Conservation (phyloP, 1,140 invertebrate species). For the Apolygus lucorum region DNA sequence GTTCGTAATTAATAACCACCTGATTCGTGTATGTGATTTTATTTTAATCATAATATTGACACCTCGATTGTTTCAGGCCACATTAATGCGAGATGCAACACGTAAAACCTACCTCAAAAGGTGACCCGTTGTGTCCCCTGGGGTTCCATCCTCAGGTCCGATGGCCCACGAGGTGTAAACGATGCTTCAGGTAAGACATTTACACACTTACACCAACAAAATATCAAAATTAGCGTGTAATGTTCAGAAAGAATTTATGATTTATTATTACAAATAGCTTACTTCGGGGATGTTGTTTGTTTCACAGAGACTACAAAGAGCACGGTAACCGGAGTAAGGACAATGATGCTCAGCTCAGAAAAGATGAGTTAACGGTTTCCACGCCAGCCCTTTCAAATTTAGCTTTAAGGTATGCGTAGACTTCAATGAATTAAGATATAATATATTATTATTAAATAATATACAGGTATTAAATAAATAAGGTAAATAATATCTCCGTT, state of each 20-base stretch:
- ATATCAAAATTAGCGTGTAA: no score
- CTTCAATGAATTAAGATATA: no score
- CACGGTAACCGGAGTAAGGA: slow-evolving; percentile 62
- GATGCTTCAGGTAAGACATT: slow-evolving; percentile 71
- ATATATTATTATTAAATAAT: no score
- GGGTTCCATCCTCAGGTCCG: slow-evolving; percentile 90
- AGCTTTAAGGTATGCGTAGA: neutral
- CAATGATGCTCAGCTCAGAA: slow-evolving; percentile 40
- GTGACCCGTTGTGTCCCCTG: slow-evolving; percentile 77
- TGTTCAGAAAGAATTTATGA: no score
- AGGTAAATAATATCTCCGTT: neutral
- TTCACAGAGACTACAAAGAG: slow-evolving; percentile 73
- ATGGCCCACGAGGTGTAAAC: slow-evolving; percentile 85
- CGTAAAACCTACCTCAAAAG: slow-evolving; percentile 64
- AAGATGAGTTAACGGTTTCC: slow-evolving; percentile 62
- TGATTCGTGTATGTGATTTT: no score
- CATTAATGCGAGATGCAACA: slow-evolving; percentile 55
- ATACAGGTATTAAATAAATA: no score
- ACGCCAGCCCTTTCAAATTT: slow-evolving; percentile 55
- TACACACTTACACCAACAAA: no score
- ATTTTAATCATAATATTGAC: no score
- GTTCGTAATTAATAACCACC: no score
- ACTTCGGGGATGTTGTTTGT: slow-evolving; percentile 11
- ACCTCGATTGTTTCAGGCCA: neutral
- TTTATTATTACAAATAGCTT: neutral